These are phyloP conservation scores for Nemoura dubitans DNA, from an alignment of 2,888 invertebrate genomes.

Conservation along the genomic window DNA sequence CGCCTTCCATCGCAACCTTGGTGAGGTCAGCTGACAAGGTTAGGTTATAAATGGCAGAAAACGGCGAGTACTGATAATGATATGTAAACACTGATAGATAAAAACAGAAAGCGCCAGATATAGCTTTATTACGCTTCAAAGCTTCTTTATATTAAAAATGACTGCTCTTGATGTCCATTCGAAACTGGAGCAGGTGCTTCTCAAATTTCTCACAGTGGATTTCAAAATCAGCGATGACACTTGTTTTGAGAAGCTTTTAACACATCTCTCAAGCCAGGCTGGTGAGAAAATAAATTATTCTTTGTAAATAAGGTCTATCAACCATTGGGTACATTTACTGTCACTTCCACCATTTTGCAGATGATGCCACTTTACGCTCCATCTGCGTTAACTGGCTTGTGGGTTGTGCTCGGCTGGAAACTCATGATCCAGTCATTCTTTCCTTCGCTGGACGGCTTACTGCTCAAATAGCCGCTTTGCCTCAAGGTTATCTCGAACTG, in stretches of 20 bases:
- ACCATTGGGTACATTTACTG: too few relatives aligned
- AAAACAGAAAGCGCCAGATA: neutral
- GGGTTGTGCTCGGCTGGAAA: constrained; percentile 53
- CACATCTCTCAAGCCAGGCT: constrained; percentile 63
- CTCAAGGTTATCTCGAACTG: constrained; percentile 68
- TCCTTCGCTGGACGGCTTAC: constrained; percentile 72
- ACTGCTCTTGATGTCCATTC: constrained; percentile 56
- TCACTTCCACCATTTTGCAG: too few relatives aligned
- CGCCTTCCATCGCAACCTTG: neutral
- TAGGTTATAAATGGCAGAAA: neutral
- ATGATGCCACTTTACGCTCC: neutral
- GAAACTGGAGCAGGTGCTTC: constrained; percentile 67
- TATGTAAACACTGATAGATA: neutral
- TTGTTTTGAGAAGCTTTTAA: constrained; percentile 71
- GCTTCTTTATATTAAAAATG: neutral
- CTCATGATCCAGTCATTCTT: constrained; percentile 62
- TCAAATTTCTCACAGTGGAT: constrained; percentile 66
- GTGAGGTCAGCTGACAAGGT: neutral
- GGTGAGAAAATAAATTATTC: neutral
- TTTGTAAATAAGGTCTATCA: neutral
- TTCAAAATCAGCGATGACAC: constrained; percentile 70
- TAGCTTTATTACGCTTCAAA: too few relatives aligned
- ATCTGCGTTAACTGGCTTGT: constrained; percentile 46
- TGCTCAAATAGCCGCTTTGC: constrained; percentile 68
- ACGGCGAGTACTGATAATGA: neutral